Percentiles rank a stretch among this genome's conserved stretches.
phyloP scores from a whole-genome alignment of 2,888 invertebrate species.

The Luperina nickerlii region DNA sequence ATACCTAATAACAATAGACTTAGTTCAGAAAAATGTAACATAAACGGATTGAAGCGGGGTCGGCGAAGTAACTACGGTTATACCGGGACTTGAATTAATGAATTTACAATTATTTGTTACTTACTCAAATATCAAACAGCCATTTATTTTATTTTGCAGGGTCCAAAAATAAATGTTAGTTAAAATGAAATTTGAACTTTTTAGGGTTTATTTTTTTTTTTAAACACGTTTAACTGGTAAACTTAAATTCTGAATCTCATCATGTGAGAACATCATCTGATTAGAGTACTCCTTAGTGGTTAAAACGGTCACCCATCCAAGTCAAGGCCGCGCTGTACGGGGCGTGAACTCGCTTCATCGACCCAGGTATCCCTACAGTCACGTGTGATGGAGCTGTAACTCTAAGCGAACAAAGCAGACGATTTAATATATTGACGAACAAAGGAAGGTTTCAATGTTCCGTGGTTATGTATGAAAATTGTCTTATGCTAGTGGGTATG shows the following conservation, averaged over 20 bases:
- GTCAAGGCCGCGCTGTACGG: not conserved
- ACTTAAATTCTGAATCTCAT: not conserved
- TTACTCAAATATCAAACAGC: not conserved
- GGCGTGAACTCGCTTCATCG: not conserved
- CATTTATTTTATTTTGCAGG: not conserved
- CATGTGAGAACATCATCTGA: not conserved
- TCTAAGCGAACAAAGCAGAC: not conserved
- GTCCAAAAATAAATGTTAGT: not conserved
- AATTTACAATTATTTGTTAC: not conserved
- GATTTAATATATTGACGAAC: slow-evolving; percentile 1
- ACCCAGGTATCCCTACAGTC: not conserved
- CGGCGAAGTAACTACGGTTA: not conserved
- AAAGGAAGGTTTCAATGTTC: not conserved
- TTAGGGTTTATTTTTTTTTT: not conserved
- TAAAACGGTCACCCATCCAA: not conserved
- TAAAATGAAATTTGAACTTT: not conserved
- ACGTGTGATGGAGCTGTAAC: not conserved
- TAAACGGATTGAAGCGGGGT: not conserved
- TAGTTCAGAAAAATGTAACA: too few species aligned
- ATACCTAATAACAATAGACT: too few species aligned
- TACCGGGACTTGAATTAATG: not conserved
- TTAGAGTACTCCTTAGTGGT: not conserved
- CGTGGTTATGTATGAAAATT: not conserved
- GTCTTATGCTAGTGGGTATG: too few species aligned
- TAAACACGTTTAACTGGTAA: too few species aligned